Conservation (phyloP, 2,797 vertebrate genomes). For the Sarcophilus harrisii region DNA sequence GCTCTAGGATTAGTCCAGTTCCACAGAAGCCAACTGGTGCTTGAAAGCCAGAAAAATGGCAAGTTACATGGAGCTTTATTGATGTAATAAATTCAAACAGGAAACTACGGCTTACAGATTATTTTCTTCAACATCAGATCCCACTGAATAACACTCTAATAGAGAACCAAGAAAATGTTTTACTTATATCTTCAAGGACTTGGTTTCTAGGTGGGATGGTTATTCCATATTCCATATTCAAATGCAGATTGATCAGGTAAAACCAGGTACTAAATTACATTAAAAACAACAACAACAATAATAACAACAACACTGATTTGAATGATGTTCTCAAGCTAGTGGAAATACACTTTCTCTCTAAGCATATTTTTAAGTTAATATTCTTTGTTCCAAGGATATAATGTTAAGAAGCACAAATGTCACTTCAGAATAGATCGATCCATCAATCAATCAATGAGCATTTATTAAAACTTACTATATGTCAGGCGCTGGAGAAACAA, state of each 20-base stretch:
- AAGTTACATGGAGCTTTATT: constrained; percentile 61
- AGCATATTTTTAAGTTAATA: constrained; percentile 23
- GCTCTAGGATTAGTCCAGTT: constrained; percentile 73
- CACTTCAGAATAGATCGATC: background rate
- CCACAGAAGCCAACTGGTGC: constrained; percentile 61
- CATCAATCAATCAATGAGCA: background rate
- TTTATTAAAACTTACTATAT: background rate
- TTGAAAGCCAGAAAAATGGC: constrained; percentile 66
- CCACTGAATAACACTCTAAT: constrained; percentile 44
- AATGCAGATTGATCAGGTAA: constrained; percentile 65
- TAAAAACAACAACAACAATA: constrained; percentile 9
- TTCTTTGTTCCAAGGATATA: constrained; percentile 7
- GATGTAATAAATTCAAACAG: constrained; percentile 70
- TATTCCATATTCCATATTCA: constrained; percentile 26
- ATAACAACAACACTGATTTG: constrained; percentile 1
- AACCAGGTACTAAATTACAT: constrained; percentile 44
- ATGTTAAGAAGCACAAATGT: background rate
- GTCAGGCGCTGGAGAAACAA: background rate
- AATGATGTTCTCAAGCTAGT: constrained; percentile 22
- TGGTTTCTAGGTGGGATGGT: constrained; percentile 68
- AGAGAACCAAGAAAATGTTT: constrained; percentile 67
- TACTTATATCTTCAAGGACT: constrained; percentile 51
- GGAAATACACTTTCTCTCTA: constrained; percentile 46
- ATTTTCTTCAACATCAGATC: constrained; percentile 67
- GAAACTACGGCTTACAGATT: constrained; percentile 67